Base-by-base conservation (phyloP, 1,140 invertebrate species). In the Lepidotrigona ventralis region DNA sequence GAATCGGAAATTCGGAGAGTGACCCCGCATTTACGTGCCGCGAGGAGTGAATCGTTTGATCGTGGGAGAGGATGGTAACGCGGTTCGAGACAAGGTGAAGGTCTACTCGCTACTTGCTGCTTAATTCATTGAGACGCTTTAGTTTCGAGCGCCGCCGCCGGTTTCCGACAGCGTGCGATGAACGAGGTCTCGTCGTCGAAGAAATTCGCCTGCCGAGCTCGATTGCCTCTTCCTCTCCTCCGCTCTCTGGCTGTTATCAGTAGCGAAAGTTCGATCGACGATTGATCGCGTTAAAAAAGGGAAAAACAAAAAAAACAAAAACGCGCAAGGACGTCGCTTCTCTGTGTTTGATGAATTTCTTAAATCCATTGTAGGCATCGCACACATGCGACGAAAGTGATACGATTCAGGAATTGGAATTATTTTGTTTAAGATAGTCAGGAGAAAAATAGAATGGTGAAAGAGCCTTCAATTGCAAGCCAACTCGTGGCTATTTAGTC, bases 81-180 rank as follows among this genome's bases (percentile, higher is more conserved):
- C 54, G 19, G 1, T 46, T 70, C 81, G 66, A 64, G 68, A 58
- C 81, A 83, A 83, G 81, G 81, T 83, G 81, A 79, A 83, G 81
- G 81, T 83, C 81, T 79, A 53, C 29, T 79, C 64, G 68, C 54
- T 72, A 46, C 33, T 69, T 76, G 81, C 68, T 66, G 76, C 69
- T 83, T 83, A 83, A 83, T 83, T 83, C 76, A 83, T 83, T 63
- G 81, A 83, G 69, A 33, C 76, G 72, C 58, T 83, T 83, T 72
- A 79, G 81, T 83, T 72, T 79, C 75, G 76, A 63, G 56, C 21
- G 19, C 8, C 66, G 75, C 46, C 56, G 75, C 75, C 26, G 71
- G 54, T 54, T 66, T 29, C 54, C 53, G 3, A 23, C 66, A 78
- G 81, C 33, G 79, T 15, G n/a, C 79, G 72, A 75, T 46, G 26